Percentiles rank a stretch among this genome's conserved stretches.
These are phyloP conservation scores for Erpetoichthys calabaricus DNA, from an alignment of 2,797 vertebrate species.

Conservation along the genomic window DNA sequence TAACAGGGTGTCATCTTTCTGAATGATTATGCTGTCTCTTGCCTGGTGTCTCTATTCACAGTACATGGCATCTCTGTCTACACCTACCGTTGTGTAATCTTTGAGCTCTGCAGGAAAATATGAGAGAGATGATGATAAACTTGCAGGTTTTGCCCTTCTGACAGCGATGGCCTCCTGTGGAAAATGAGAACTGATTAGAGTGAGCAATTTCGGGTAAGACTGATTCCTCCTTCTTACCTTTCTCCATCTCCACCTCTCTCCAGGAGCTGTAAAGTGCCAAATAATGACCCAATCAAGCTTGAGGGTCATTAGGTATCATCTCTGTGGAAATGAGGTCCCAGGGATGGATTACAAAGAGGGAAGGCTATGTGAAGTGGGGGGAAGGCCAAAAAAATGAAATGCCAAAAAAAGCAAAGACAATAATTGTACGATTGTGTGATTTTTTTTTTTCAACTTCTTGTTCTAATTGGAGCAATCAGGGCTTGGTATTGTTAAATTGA, in stretches of 20 bases:
- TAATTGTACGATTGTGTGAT: neutral
- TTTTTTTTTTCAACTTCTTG: neutral
- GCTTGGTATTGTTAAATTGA: slow-evolving; percentile 7
- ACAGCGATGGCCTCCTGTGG: slow-evolving; percentile 1
- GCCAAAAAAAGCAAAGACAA: neutral
- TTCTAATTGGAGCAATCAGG: neutral
- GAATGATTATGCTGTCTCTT: too few relatives aligned
- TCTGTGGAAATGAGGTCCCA: neutral
- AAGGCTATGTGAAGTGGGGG: neutral
- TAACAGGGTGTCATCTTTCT: too few relatives aligned
- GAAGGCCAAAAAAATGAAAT: neutral
- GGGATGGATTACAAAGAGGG: neutral
- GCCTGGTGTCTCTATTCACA: too few relatives aligned
- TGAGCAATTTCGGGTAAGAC: neutral
- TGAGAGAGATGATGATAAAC: neutral
- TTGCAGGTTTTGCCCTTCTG: neutral
- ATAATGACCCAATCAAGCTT: slow-evolving; percentile 1
- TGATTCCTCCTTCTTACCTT: neutral
- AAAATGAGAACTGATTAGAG: slow-evolving; percentile 1
- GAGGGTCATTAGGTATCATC: slow-evolving; percentile 7
- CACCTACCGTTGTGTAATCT: neutral
- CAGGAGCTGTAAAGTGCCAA: neutral
- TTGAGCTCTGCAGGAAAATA: neutral
- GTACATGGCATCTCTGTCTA: neutral
- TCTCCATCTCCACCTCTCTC: neutral